Evolutionary conservation across 2,888 invertebrate species (phyloP).

Genomic region (Aleiodes leptofemur): DNA sequence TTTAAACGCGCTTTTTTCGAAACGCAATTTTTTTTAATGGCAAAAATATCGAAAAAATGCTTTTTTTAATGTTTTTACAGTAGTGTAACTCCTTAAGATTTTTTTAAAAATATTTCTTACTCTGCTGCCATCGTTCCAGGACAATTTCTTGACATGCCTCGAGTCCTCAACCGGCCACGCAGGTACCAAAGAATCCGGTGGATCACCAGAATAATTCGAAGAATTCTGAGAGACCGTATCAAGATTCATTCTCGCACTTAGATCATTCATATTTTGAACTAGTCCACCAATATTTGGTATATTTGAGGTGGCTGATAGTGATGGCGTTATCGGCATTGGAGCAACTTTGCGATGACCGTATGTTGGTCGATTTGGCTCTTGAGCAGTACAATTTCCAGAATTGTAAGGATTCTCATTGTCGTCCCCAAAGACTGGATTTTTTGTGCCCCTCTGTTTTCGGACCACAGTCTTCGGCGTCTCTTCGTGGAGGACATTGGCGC

Average conservation of each 20-base stretch:
- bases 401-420: slow-evolving; percentile 74
- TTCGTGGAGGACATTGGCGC: slow-evolving; percentile 76
- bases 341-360: slow-evolving; percentile 69
- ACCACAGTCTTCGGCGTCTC: slow-evolving; percentile 73
- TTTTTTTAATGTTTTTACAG: too few species aligned
- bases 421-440: slow-evolving; percentile 75
- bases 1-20: too few species aligned
- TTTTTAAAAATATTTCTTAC: slow-evolving; percentile 54
- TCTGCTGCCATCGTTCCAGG: slow-evolving; percentile 82
- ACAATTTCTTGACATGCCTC: slow-evolving; percentile 85
- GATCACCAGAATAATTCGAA: slow-evolving; percentile 70
- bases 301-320: slow-evolving; percentile 70
- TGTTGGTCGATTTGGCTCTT: slow-evolving; percentile 50
- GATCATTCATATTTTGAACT: slow-evolving; percentile 72
- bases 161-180: slow-evolving; percentile 84
- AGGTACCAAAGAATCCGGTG: slow-evolving; percentile 69
- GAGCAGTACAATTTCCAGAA: slow-evolving; percentile 60
- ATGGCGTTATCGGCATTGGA: slow-evolving; percentile 68
- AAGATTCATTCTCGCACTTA: slow-evolving; percentile 68
- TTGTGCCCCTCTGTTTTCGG: slow-evolving; percentile 75
- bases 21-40: too few species aligned
- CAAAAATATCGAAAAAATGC: too few species aligned
- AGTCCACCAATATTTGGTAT: slow-evolving; percentile 72
- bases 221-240: slow-evolving; percentile 68
- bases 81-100: background rate